phyloP scores from a whole-genome alignment of 2,797 vertebrate species.

The Ctenosaura bakeri region DNA sequence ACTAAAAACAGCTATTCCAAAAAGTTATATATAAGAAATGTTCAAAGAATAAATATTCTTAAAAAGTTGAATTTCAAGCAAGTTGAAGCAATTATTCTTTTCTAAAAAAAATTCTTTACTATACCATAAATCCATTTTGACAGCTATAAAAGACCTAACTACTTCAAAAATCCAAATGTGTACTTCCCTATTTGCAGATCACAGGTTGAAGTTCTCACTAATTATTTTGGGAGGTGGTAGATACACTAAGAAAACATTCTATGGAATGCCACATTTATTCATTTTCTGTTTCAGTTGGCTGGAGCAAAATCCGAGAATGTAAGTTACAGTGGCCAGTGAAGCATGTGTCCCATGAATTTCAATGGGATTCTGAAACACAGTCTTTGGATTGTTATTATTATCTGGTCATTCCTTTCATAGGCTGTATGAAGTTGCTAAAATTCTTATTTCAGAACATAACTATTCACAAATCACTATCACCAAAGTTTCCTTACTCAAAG shows the following conservation, averaged over 20 bases:
- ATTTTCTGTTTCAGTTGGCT: not conserved
- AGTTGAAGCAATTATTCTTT: not conserved
- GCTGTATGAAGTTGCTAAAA: not conserved
- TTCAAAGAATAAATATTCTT: not conserved
- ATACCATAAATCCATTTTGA: not conserved
- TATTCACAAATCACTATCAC: not conserved
- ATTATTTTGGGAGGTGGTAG: not conserved
- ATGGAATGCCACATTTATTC: not conserved
- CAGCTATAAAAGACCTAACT: rapidly evolving
- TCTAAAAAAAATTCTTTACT: not conserved
- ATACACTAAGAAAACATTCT: not conserved
- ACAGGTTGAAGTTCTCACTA: not conserved
- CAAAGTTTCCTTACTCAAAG: not conserved
- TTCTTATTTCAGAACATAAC: constrained; percentile 4
- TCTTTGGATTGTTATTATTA: not conserved
- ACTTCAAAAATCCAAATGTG: rapidly evolving
- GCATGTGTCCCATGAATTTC: not conserved
- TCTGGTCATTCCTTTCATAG: not conserved
- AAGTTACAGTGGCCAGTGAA: not conserved
- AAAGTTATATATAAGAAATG: not conserved
- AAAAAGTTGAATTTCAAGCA: not conserved
- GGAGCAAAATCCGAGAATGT: not conserved
- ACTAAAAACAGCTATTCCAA: not conserved
- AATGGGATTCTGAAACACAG: not conserved
- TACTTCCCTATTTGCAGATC: not conserved